Conservation (phyloP, 1,140 invertebrate species). For the Neodiprion virginianus region DNA sequence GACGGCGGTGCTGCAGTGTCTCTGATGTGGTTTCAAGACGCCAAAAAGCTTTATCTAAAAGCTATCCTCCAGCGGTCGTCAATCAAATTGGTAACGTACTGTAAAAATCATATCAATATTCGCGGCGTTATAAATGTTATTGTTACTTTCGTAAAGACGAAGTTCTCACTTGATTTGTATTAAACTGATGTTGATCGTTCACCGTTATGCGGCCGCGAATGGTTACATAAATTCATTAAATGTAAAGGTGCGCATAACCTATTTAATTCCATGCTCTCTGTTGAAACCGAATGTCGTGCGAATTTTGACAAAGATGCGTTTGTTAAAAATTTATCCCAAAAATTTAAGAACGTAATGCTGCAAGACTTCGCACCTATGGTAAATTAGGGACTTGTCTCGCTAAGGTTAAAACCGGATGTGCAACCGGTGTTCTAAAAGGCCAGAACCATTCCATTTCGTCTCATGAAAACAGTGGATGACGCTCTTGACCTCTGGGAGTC, state of each 20-base stretch:
- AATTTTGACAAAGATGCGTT: conserved; percentile 13
- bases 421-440: conserved; percentile 26
- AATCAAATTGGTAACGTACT: conserved; percentile 5
- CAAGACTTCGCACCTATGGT: not conserved
- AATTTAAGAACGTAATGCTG: not conserved
- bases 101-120: not conserved
- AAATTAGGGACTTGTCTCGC: not conserved
- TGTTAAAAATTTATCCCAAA: not conserved
- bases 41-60: not conserved
- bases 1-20: not conserved
- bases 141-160: not conserved
- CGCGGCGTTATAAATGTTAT: not conserved
- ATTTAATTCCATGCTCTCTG: not conserved
- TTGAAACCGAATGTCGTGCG: not conserved
- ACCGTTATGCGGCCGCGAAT: not conserved
- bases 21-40: conserved; percentile 7
- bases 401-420: conserved; percentile 16
- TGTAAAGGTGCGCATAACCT: not conserved
- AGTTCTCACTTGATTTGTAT: not conserved
- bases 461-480: conserved; percentile 10
- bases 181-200: not conserved
- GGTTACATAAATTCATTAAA: conserved; percentile 2
- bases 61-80: not conserved
- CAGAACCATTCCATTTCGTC: conserved; percentile 28
- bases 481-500: conserved; percentile 29